Percentiles rank a stretch among this genome's conserved stretches.
Evolutionary conservation across 2,113 vertebrate genomes (phyloP).

Genomic region (Trachemys scripta): DNA sequence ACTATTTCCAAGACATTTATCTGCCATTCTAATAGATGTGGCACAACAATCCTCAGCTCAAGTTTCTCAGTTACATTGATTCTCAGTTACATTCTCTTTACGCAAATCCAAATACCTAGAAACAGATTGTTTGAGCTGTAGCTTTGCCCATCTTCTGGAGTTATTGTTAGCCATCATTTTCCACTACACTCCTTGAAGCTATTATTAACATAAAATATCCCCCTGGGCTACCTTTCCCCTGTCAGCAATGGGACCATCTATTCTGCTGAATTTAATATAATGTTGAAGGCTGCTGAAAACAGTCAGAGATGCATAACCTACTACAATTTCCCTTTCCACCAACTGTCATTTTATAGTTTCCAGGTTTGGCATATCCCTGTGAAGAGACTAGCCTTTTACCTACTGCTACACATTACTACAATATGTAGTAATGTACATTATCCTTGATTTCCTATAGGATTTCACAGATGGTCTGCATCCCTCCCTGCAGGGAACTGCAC

Average conservation of each 20-base stretch:
- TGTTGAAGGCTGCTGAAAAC: not conserved
- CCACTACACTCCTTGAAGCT: not conserved
- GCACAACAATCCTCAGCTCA: not conserved
- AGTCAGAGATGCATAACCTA: not conserved
- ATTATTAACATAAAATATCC: not conserved
- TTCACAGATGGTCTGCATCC: not conserved
- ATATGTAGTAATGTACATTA: not conserved
- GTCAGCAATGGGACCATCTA: not conserved
- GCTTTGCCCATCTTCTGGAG: not conserved
- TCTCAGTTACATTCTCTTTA: not conserved
- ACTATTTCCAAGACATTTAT: not conserved
- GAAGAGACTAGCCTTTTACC: not conserved
- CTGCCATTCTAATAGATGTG: not conserved
- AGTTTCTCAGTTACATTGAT: not conserved
- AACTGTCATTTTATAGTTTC: not conserved
- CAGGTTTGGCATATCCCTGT: not conserved
- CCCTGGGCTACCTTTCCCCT: not conserved
- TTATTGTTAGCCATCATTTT: not conserved
- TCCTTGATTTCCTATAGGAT: not conserved
- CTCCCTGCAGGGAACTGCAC: not conserved
- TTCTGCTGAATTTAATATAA: conserved; percentile 23
- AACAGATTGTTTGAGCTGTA: not conserved
- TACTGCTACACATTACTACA: not conserved
- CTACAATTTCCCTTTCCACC: not conserved
- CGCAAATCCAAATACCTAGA: not conserved